Evolutionary conservation across 2,888 invertebrate genomes (phyloP), one percentile per base, ranked within the genome.

Genomic region (Aleiodes alternator): DNA sequence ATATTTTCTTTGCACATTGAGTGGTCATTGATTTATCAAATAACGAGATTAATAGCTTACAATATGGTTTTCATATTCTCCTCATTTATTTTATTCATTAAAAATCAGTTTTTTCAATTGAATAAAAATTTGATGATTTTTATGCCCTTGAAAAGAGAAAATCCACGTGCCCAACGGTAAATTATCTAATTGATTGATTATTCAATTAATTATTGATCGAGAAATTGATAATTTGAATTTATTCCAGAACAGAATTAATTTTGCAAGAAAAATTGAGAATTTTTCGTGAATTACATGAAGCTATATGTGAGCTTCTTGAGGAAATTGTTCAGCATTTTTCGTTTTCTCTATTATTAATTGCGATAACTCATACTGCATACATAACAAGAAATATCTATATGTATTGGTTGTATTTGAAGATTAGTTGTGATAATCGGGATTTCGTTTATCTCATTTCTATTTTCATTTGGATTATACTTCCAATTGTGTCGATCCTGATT

Each of bases 331-430:
- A 9, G 12, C 48, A 64, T 64, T 64, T 64, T 48, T 14, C 64
- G 8, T 3, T 64, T 16, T 16, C 43, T 6, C 38, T 64, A 8
- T 64, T 64, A 14, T 9, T 43, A 1, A 14, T n/a, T 4, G 48
- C 43, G 5, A 12, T 14, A 12, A 11, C 34, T 16, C 64, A 64
- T 14, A 29, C 7, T 6, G 43, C 43, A 5, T 64, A 48, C 8
- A 48, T 64, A 64, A 64, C 64, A 1, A 64, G 48, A 14, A 14
- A 64, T 14, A 48, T 64, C 48, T 64, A 64, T n/a, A 48, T 43
- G 12, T 16, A 16, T 64, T 64, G 43, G 64, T 43, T 64, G 43
- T 48, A 64, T 11, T 16, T 64, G 9, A 11, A 43, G 6, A 9
- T 12, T 1, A 64, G 4, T 43, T 14, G 38, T 8, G 14, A 14